A percentile compares a stretch with the other conserved stretches of the same genome.
phyloP scores from a whole-genome alignment of 2,888 invertebrate genomes.

The Muschampia plurimacula region DNA sequence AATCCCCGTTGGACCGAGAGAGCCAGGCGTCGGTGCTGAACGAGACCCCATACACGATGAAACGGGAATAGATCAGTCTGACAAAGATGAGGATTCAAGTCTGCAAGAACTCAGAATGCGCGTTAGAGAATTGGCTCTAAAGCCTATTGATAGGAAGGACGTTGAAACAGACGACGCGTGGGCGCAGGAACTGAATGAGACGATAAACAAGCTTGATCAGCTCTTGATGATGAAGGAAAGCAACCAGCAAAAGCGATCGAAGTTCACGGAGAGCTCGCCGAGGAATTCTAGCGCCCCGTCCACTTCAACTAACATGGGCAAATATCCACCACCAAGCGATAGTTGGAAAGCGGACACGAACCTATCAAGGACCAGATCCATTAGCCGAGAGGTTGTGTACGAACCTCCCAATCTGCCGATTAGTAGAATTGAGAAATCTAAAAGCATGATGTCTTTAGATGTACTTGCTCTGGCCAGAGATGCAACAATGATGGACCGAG shows the following conservation, averaged over 20 bases:
- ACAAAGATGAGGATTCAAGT: conserved; percentile 83
- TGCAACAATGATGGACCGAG: conserved; percentile 72
- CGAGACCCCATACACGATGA: conserved; percentile 80
- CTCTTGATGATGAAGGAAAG: conserved; percentile 88
- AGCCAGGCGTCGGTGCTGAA: conserved; percentile 93
- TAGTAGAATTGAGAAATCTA: conserved; percentile 71
- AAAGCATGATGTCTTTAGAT: conserved; percentile 81
- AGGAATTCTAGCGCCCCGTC: conserved; percentile 74
- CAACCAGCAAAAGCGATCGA: conserved; percentile 83
- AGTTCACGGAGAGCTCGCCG: conserved; percentile 71
- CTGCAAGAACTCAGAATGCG: conserved; percentile 89
- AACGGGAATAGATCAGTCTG: conserved; percentile 54
- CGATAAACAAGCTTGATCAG: conserved; percentile 91
- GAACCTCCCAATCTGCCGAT: conserved; percentile 69
- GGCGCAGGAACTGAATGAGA: conserved; percentile 91
- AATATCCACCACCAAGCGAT: conserved; percentile 56
- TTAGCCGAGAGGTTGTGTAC: conserved; percentile 71
- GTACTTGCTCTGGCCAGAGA: conserved; percentile 76
- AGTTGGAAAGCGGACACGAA: conserved; percentile 63
- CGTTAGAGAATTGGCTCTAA: conserved; percentile 89
- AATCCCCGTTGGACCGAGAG: conserved; percentile 83
- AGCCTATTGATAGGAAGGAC: conserved; percentile 91
- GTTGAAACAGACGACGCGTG: conserved; percentile 89
- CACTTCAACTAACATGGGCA: conserved; percentile 66
- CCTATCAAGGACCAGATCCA: conserved; percentile 67